Percentiles rank a stretch among this genome's conserved stretches.
Conservation (phyloP, 2,113 vertebrate genomes). For the Boulengeromyrus knoepffleri region DNA sequence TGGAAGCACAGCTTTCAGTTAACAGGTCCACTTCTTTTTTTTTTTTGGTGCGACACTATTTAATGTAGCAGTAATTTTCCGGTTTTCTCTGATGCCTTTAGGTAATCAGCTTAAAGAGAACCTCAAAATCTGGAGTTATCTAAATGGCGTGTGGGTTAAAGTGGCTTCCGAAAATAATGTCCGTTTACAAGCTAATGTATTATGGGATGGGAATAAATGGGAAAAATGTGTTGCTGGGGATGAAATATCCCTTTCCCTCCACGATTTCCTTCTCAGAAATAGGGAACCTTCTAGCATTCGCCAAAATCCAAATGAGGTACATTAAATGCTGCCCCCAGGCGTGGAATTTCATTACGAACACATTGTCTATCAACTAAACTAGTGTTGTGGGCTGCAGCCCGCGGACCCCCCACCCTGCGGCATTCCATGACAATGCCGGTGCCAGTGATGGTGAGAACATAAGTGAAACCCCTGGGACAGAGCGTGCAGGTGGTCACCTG, state of each 20-base stretch:
- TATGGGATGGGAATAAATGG: background rate
- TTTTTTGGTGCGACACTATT: background rate
- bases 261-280: background rate
- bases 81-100: background rate
- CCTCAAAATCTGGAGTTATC: background rate
- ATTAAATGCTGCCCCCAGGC: slow-evolving; percentile 31
- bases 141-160: background rate
- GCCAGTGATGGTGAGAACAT: background rate
- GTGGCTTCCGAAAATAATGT: background rate
- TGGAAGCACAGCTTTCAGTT: background rate
- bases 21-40: background rate
- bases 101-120: background rate
- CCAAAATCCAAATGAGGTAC: slow-evolving; percentile 19
- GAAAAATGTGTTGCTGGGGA: slow-evolving; percentile 7
- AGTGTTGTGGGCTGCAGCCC: slow-evolving; percentile 20
- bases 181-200: background rate
- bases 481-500: background rate
- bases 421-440: background rate
- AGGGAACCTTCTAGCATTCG: background rate
- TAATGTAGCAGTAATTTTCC: background rate
- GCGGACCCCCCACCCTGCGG: background rate
- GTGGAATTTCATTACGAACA: slow-evolving; percentile 26
- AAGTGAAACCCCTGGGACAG: background rate
- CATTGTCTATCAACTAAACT: slow-evolving; percentile 28
- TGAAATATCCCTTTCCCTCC: background rate